Base-by-base conservation (phyloP, 2,888 invertebrate species). In the Marasmarcha lunaedactyla region DNA sequence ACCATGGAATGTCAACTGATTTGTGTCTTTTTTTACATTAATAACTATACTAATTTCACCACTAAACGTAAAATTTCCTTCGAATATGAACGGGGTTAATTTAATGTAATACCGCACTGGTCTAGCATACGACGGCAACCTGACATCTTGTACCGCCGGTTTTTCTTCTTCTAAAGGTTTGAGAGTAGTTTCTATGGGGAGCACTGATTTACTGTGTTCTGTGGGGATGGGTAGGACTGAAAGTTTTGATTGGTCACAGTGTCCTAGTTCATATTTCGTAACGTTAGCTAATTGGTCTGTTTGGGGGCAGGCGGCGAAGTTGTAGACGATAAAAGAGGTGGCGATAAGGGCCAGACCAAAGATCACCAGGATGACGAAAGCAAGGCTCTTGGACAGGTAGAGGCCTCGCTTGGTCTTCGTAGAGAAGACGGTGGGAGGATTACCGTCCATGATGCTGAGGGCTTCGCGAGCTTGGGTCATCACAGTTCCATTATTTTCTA, bases 1-100 rank as follows among this genome's bases (percentile, higher is more conserved):
- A 5, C 89, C 88, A 59, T 95, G 94, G 46, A 95, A 84, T 1
- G 90, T 91, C 11, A 95, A 85, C 60, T 89, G 89, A 38, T 85
- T 79, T 6, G 89, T 89, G 37, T 85, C 81, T 46, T 86, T 83
- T 11, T 86, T 74, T 1, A 89, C 88, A 42, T 86, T 81, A 37
- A 94, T 59, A 12, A 84, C 55, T 45, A 91, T 88, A 52, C 85
- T 85, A 1, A 90, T 86, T 66, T 87, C 87, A 33, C 94, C 94
- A 46, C 88, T 79, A 58, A 93, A 93, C 10, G 91, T 93, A 51
- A 93, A 94, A 59, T 93, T 93, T 1, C 89, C 88, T 57, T 88
- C 89, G 55, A 77, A 81, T 42, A 94, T 86, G 52, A 89, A 90
- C 0, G 94, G 94, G 33, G 89, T 86, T 42, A 94, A 71, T 47